phyloP scores from a whole-genome alignment of 2,888 invertebrate genomes.

The Lasioglossum pauxillum region DNA sequence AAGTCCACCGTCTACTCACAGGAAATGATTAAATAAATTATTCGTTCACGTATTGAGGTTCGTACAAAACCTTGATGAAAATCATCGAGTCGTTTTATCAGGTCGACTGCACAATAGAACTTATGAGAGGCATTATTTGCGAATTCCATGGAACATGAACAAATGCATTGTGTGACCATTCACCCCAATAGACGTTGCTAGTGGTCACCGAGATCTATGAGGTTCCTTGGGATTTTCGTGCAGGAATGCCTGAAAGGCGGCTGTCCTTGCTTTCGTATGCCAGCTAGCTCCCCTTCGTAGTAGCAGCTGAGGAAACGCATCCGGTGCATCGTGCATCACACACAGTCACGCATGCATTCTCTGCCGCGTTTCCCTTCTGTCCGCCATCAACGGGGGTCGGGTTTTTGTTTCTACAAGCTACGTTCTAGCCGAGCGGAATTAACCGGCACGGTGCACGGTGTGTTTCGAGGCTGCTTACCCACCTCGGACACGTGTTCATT shows the following conservation, averaged over 20 bases:
- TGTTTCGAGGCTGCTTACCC: conserved; percentile 27
- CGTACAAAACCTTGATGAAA: not conserved
- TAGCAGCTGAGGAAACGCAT: conserved; percentile 58
- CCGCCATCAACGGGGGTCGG: not conserved
- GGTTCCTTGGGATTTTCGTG: conserved; percentile 53
- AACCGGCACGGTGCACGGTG: not conserved
- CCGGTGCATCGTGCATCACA: conserved; percentile 39
- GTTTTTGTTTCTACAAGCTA: conserved; percentile 26
- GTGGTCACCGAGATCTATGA: not conserved
- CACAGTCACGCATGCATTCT: conserved; percentile 55
- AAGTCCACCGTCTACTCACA: no score
- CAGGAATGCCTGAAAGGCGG: conserved; percentile 53
- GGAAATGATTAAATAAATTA: no score
- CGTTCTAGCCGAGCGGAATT: not conserved
- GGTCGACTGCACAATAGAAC: not conserved
- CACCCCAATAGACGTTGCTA: not conserved
- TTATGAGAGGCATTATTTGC: not conserved
- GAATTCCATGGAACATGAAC: not conserved
- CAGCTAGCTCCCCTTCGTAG: conserved; percentile 31
- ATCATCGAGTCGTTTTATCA: not conserved
- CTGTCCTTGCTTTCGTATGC: conserved; percentile 59
- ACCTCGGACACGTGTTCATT: conserved; percentile 47
- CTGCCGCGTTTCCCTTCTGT: conserved; percentile 21
- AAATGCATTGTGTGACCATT: not conserved
- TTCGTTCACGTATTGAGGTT: no score